These are phyloP conservation scores for Capreolus pygargus DNA, from an alignment of 2,113 vertebrate species.

Conservation along the genomic window DNA sequence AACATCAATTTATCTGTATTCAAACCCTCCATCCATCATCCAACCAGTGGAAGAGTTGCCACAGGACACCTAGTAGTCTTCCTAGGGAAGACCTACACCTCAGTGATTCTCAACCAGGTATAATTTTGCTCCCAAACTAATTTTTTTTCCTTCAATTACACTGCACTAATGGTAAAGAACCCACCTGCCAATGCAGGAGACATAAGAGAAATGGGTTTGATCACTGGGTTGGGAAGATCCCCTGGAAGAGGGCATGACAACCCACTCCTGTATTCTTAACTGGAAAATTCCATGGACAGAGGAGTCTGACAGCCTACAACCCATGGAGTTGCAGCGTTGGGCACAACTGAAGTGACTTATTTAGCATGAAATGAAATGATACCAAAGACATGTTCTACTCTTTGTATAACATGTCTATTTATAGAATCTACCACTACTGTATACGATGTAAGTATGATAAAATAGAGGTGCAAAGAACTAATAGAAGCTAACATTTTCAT, in stretches of 20 bases:
- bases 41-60: too few relatives aligned
- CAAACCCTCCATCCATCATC: neutral
- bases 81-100: neutral
- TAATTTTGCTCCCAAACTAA: too few relatives aligned
- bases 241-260: neutral
- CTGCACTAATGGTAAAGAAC: constrained; percentile 71
- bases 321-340: neutral
- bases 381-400: constrained; percentile 61
- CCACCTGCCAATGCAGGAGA: neutral
- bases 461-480: constrained; percentile 82
- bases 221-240: neutral
- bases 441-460: constrained; percentile 84
- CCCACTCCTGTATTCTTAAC: neutral
- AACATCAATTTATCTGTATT: neutral
- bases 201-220: neutral
- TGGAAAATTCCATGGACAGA: neutral
- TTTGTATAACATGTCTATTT: constrained; percentile 86
- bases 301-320: neutral
- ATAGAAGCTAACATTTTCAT: constrained; percentile 82
- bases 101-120: neutral
- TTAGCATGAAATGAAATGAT: neutral
- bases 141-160: constrained; percentile 49
- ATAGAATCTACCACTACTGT: constrained; percentile 83
- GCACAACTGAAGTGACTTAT: neutral
- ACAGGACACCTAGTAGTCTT: neutral